These are phyloP conservation scores for Cyrtorhinus lividipennis DNA, from an alignment of 1,140 invertebrate species.

Conservation along the genomic window DNA sequence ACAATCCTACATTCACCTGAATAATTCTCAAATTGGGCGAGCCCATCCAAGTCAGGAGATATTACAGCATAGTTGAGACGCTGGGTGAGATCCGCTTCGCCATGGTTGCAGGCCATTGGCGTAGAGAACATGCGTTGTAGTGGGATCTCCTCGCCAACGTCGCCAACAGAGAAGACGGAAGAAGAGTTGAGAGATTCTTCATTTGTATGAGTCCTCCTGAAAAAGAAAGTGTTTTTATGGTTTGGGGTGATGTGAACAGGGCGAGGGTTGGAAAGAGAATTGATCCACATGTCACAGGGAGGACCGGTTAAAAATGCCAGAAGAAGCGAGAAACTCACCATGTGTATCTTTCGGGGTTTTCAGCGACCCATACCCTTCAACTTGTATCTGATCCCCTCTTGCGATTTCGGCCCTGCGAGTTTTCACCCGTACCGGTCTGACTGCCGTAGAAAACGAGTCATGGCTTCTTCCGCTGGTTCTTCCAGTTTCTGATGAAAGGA, in stretches of 20 bases:
- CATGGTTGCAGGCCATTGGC: constrained; percentile 92
- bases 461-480: constrained; percentile 73
- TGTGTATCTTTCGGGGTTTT: constrained; percentile 98
- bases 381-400: constrained; percentile 86
- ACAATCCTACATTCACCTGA: constrained; percentile 17
- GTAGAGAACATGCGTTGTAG: constrained; percentile 97
- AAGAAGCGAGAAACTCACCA: constrained; percentile 44
- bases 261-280: no score
- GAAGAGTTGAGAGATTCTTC: constrained; percentile 84
- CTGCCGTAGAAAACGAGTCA: constrained; percentile 99
- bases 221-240: no score
- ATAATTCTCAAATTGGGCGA: background rate
- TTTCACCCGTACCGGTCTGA: constrained; percentile 97
- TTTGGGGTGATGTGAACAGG: no score
- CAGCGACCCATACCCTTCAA: constrained; percentile 97
- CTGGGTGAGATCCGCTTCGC: constrained; percentile 73
- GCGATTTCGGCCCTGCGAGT: constrained; percentile 90
- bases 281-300: no score
- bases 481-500: constrained; percentile 80
- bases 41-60: background rate
- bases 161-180: constrained; percentile 94
- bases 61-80: constrained; percentile 91
- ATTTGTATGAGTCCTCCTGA: constrained; percentile 79
- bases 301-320: no score
- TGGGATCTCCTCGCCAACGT: constrained; percentile 98